These are phyloP conservation scores for Hypomecis punctinalis DNA, from an alignment of 2,888 invertebrate genomes.

Conservation along the genomic window DNA sequence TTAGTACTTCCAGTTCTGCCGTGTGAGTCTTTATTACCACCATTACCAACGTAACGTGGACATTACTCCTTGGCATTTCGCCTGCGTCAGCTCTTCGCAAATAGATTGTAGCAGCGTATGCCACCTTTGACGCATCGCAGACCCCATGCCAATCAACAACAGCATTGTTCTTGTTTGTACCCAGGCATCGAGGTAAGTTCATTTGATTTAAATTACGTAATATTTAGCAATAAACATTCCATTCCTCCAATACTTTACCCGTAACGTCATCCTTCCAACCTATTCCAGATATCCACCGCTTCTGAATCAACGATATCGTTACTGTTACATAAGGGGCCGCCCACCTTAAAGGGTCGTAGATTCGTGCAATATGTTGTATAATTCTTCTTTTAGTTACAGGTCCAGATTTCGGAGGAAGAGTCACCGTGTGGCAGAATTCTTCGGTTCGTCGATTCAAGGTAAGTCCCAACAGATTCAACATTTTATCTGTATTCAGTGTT, in stretches of 20 bases:
- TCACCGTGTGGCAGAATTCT: slow-evolving; percentile 44
- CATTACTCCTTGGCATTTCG: no score
- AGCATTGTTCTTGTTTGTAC: slow-evolving; percentile 7
- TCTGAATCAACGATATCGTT: slow-evolving; percentile 51
- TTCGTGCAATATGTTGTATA: slow-evolving; percentile 46
- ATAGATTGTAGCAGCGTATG: slow-evolving; percentile 41
- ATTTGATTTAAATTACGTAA: slow-evolving; percentile 10
- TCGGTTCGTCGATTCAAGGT: slow-evolving; percentile 47
- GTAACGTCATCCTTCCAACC: slow-evolving; percentile 48
- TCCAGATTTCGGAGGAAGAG: slow-evolving; percentile 29
- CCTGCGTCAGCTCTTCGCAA: slow-evolving; percentile 26
- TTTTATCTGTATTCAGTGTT: slow-evolving; percentile 39
- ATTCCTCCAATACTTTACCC: slow-evolving; percentile 15
- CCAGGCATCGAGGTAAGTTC: slow-evolving; percentile 31
- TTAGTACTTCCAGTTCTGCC: no score
- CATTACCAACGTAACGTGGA: slow-evolving; percentile 12
- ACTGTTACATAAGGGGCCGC: slow-evolving; percentile 45
- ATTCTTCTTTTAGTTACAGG: slow-evolving; percentile 52
- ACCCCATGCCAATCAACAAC: slow-evolving; percentile 41
- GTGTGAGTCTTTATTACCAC: no score
- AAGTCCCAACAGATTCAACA: slow-evolving; percentile 47
- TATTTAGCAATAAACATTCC: slow-evolving; percentile 17
- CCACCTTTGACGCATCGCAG: slow-evolving; percentile 37
- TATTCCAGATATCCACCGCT: slow-evolving; percentile 48
- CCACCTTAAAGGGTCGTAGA: slow-evolving; percentile 55